phyloP scores from a whole-genome alignment of 2,113 vertebrate genomes.

The Semnornis frantzii region DNA sequence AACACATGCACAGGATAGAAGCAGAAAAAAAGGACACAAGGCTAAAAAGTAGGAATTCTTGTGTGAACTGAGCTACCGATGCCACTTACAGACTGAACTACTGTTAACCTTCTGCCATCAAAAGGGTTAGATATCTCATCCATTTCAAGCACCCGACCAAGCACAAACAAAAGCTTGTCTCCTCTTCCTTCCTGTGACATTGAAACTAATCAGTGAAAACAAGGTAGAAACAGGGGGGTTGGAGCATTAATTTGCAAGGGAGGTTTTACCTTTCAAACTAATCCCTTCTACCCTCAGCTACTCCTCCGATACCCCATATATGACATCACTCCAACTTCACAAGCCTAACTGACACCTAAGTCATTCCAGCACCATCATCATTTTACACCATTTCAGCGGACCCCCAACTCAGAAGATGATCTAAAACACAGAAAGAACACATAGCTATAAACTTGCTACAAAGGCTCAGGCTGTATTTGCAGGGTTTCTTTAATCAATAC shows the following conservation, averaged over 20 bases:
- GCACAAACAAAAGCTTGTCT: constrained; percentile 19
- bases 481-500: neutral
- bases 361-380: neutral
- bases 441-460: neutral
- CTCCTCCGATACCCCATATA: neutral
- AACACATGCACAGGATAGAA: neutral
- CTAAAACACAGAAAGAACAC: neutral
- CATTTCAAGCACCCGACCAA: neutral
- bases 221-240: neutral
- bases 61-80: neutral
- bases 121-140: neutral
- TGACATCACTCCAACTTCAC: neutral
- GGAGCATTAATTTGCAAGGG: neutral
- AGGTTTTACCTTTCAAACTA: neutral
- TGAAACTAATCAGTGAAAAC: constrained; percentile 48
- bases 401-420: neutral
- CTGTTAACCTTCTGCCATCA: neutral
- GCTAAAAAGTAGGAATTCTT: neutral
- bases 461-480: neutral
- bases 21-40: neutral
- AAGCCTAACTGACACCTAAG: neutral
- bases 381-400: neutral
- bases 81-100: neutral
- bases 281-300: neutral
- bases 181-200: constrained; percentile 18